These are phyloP conservation scores for Diogma glabrata DNA, from an alignment of 2,888 invertebrate species.

Conservation along the genomic window DNA sequence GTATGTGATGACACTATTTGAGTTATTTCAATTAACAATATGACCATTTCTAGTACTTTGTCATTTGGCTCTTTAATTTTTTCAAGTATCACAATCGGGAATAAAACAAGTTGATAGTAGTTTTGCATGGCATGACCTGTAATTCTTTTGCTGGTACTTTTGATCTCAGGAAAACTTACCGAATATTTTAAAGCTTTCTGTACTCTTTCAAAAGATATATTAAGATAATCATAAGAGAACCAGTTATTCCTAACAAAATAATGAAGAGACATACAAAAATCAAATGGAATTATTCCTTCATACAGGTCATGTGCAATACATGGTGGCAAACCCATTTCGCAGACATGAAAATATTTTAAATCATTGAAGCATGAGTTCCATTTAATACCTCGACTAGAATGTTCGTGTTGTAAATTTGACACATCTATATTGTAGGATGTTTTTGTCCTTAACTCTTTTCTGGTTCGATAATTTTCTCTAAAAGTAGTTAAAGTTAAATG, in stretches of 20 bases:
- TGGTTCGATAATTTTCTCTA: neutral
- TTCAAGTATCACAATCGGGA: constrained; percentile 6
- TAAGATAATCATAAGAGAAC: neutral
- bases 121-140: constrained; percentile 11
- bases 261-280: neutral
- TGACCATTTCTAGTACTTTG: constrained; percentile 5
- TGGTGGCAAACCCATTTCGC: constrained; percentile 22
- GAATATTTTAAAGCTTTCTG: constrained; percentile 5
- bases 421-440: neutral
- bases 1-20: neutral
- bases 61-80: constrained; percentile 6
- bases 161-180: constrained; percentile 9
- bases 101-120: neutral
- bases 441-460: neutral
- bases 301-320: constrained; percentile 25
- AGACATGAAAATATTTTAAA: constrained; percentile 22
- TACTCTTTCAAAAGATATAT: neutral
- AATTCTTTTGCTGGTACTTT: constrained; percentile 8
- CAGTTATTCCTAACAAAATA: constrained; percentile 1
- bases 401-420: neutral
- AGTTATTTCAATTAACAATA: neutral
- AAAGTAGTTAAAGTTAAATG: neutral
- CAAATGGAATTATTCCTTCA: constrained; percentile 7
- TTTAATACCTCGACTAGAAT: constrained; percentile 20
- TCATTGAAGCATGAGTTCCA: constrained; percentile 21